Conservation (phyloP, 2,797 vertebrate genomes). For the Sebastiscus tertius region DNA sequence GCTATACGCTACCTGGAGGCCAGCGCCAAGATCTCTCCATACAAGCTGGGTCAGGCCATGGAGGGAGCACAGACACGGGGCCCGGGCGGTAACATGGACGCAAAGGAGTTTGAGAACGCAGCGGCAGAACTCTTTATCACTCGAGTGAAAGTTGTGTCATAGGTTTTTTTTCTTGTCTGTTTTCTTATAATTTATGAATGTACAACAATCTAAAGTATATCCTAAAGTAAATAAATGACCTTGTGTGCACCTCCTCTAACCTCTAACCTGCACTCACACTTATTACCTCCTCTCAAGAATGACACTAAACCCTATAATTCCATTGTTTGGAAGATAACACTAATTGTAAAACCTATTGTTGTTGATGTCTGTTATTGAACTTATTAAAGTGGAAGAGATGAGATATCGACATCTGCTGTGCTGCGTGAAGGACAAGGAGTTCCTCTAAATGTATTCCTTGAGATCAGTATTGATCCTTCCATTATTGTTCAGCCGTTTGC, state of each 20-base stretch:
- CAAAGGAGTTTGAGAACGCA: conserved; percentile 91
- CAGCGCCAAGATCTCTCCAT: conserved; percentile 90
- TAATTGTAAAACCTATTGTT: background rate
- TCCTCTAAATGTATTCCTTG: background rate
- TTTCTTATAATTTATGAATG: conserved; percentile 2
- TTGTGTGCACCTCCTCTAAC: conserved; percentile 1
- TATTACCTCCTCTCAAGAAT: background rate
- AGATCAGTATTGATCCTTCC: background rate
- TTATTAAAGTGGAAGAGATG: background rate
- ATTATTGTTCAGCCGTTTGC: background rate
- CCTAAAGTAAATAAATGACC: background rate
- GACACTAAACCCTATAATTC: conserved; percentile 5
- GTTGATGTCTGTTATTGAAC: background rate
- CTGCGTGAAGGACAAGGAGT: background rate
- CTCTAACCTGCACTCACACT: background rate
- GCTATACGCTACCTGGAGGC: conserved; percentile 88
- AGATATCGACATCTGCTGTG: background rate
- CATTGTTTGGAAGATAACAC: background rate
- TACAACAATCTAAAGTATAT: background rate
- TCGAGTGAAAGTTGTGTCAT: conserved; percentile 89
- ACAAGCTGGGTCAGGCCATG: conserved; percentile 87
- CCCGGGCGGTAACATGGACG: conserved; percentile 83
- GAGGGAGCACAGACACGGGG: conserved; percentile 78
- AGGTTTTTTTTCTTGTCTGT: conserved; percentile 3
- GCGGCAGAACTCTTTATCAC: conserved; percentile 89